phyloP scores from a whole-genome alignment of 2,797 vertebrate species.

The Spea hammondii region DNA sequence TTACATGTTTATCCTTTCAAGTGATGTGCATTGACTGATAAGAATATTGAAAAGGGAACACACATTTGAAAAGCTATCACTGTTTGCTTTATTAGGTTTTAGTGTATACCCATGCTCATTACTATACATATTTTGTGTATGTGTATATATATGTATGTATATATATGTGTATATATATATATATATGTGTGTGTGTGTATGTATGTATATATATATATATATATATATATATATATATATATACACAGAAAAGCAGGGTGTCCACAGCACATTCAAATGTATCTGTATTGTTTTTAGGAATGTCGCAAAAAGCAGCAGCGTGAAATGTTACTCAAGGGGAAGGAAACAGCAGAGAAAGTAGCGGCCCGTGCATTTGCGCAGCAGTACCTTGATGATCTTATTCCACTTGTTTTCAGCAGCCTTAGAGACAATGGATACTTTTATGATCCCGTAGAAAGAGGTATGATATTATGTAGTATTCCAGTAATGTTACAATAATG shows the following conservation, averaged over 20 bases:
- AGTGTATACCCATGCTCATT: too few species aligned
- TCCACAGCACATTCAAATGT: not conserved
- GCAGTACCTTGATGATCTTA: constrained; percentile 78
- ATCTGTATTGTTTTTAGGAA: constrained; percentile 65
- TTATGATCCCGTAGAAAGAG: constrained; percentile 83
- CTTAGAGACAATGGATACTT: constrained; percentile 84
- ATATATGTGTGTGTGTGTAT: too few species aligned
- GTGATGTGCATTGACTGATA: too few species aligned
- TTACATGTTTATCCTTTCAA: too few species aligned
- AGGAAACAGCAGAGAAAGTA: constrained; percentile 80
- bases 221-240: too few species aligned
- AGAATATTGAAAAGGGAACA: too few species aligned
- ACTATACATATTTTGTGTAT: too few species aligned
- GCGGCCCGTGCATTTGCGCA: constrained; percentile 78
- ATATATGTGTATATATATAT: too few species aligned
- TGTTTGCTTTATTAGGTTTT: too few species aligned
- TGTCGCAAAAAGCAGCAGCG: constrained; percentile 77
- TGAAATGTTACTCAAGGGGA: constrained; percentile 70
- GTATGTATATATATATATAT: too few species aligned
- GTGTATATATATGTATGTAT: too few species aligned
- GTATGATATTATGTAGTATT: constrained; percentile 59
- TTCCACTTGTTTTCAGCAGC: constrained; percentile 77
- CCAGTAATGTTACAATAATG: not conserved
- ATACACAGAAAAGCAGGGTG: constrained; percentile 62
- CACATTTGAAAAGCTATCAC: too few species aligned